Percentiles rank a stretch among this genome's conserved stretches.
Conservation (phyloP, 2,888 invertebrate genomes). For the Invenusta paracnida region DNA sequence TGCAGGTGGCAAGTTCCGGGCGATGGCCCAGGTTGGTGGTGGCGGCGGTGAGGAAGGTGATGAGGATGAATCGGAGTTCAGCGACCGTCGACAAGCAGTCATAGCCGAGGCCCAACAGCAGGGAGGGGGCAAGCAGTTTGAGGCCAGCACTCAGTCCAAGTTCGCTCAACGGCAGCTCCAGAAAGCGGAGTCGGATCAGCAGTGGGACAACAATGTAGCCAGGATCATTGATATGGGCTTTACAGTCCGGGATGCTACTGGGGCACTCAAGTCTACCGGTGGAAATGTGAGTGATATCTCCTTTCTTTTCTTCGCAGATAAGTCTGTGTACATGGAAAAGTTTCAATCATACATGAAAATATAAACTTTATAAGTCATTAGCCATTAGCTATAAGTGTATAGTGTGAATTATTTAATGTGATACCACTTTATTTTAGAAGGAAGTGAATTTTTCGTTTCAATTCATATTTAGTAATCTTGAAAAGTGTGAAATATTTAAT, state of each 20-base stretch:
- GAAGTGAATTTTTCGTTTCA: too few relatives aligned
- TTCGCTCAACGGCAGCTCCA: not conserved
- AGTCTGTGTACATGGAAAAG: too few relatives aligned
- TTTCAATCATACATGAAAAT: too few relatives aligned
- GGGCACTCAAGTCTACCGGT: not conserved
- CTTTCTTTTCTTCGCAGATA: too few relatives aligned
- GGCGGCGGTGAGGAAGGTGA: not conserved
- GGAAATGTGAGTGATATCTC: not conserved
- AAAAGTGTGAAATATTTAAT: too few relatives aligned
- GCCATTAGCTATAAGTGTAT: too few relatives aligned
- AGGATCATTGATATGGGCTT: not conserved
- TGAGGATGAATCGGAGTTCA: not conserved
- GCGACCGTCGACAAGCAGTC: not conserved
- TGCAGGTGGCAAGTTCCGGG: conserved; percentile 4
- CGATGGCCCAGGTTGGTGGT: not conserved
- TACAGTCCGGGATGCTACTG: not conserved
- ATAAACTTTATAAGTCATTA: too few relatives aligned
- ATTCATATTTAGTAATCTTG: too few relatives aligned
- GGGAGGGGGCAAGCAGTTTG: not conserved
- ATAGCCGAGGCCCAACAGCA: not conserved
- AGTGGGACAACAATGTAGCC: not conserved
- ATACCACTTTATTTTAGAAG: too few relatives aligned
- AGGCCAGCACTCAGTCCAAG: not conserved
- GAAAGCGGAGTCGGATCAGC: not conserved
- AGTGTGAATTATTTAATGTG: too few relatives aligned